A percentile compares a stretch with the other conserved stretches of the same genome.
Evolutionary conservation across 2,113 vertebrate species (phyloP).

Genomic region (Thryonomys swinderianus): DNA sequence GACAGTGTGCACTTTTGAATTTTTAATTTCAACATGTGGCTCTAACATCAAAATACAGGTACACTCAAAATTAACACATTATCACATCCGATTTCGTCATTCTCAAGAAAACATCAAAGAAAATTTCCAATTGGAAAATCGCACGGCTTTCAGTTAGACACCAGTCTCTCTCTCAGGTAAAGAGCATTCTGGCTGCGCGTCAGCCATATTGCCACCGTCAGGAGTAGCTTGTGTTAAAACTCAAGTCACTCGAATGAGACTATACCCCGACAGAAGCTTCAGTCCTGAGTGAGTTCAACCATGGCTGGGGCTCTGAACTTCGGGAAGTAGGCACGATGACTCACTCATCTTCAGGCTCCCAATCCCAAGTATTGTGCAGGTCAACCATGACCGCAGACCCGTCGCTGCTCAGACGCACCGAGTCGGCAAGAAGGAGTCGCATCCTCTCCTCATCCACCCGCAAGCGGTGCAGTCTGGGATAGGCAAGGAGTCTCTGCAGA

Average conservation of each 20-base stretch:
- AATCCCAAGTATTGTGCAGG: conserved; percentile 56
- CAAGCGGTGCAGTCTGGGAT: conserved; percentile 87
- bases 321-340: not conserved
- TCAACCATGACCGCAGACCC: conserved; percentile 85
- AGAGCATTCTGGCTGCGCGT: not conserved
- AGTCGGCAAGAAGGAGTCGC: conserved; percentile 82
- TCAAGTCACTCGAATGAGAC: not conserved
- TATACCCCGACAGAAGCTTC: not conserved
- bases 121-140: not conserved
- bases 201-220: not conserved
- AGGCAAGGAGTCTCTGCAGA: conserved; percentile 87
- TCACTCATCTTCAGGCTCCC: conserved; percentile 33
- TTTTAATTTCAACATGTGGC: conserved; percentile 59
- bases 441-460: conserved; percentile 87
- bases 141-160: not conserved
- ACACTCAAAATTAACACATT: conserved; percentile 32
- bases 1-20: not conserved
- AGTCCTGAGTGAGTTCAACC: not conserved
- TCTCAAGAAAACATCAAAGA: conserved; percentile 31
- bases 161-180: not conserved
- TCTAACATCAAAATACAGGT: conserved; percentile 7
- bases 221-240: not conserved
- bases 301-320: not conserved
- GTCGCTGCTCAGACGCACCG: conserved; percentile 86
- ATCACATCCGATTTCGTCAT: conserved; percentile 10